phyloP scores from a whole-genome alignment of 1,140 invertebrate species.

The Drosophila erecta region DNA sequence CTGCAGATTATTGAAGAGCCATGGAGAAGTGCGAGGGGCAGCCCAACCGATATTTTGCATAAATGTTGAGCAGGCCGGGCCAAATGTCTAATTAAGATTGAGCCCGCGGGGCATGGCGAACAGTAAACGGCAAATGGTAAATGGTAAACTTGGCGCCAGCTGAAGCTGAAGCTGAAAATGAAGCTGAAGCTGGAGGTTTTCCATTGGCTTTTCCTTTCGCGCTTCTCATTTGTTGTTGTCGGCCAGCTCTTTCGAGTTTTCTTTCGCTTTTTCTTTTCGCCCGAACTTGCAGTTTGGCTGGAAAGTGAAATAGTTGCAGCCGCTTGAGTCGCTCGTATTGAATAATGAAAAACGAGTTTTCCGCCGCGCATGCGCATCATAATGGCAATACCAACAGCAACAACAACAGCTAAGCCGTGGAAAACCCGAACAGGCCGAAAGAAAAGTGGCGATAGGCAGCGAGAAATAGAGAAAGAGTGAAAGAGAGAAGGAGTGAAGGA shows the following conservation, averaged over 20 bases:
- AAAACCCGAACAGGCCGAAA: slow-evolving; percentile 62
- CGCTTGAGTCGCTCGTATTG: slow-evolving; percentile 58
- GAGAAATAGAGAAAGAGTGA: slow-evolving; percentile 8
- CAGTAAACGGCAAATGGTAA: slow-evolving; percentile 39
- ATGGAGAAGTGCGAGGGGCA: neutral
- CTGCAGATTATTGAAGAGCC: neutral
- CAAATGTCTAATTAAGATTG: slow-evolving; percentile 72
- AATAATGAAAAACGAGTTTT: slow-evolving; percentile 82
- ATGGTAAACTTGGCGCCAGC: slow-evolving; percentile 46
- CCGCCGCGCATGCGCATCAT: slow-evolving; percentile 69
- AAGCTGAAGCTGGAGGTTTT: slow-evolving; percentile 38
- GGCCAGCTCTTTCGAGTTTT: slow-evolving; percentile 42
- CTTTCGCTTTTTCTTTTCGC: slow-evolving; percentile 40
- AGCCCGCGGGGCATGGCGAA: slow-evolving; percentile 40
- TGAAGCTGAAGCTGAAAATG: slow-evolving; percentile 4
- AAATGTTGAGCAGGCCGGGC: slow-evolving; percentile 59
- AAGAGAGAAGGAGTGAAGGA: slow-evolving; percentile 11
- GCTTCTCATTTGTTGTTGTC: slow-evolving; percentile 20
- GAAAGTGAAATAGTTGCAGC: slow-evolving; percentile 74
- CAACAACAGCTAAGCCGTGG: slow-evolving; percentile 33
- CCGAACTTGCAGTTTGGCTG: slow-evolving; percentile 72
- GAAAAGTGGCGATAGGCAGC: slow-evolving; percentile 2
- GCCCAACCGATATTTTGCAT: slow-evolving; percentile 71
- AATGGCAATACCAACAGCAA: slow-evolving; percentile 29
- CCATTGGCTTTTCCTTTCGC: slow-evolving; percentile 48